Evolutionary conservation across 2,113 vertebrate genomes (phyloP).

Genomic region (Chamaetylas fuelleborni): DNA sequence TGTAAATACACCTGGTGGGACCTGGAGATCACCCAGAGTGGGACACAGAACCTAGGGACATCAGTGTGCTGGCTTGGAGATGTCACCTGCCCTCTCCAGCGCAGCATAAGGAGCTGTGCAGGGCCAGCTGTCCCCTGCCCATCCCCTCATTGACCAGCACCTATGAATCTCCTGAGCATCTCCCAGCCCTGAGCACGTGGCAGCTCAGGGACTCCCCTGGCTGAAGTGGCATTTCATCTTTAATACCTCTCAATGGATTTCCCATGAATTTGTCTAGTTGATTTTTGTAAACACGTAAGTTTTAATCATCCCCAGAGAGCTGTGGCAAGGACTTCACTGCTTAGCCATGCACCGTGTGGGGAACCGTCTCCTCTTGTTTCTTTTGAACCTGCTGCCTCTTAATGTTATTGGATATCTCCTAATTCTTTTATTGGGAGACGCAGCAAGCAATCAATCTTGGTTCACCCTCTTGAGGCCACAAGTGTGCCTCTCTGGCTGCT

Average conservation of each 20-base stretch:
- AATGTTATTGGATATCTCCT: slow-evolving; percentile 51
- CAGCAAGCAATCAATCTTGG: slow-evolving; percentile 25
- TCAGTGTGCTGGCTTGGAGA: neutral
- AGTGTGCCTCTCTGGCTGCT: neutral
- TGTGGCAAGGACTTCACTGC: slow-evolving; percentile 32
- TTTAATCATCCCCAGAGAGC: slow-evolving; percentile 43
- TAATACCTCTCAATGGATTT: slow-evolving; percentile 54
- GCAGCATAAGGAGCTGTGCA: fast-evolving
- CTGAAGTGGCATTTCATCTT: slow-evolving; percentile 34
- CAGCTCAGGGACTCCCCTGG: neutral
- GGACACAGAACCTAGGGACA: fast-evolving
- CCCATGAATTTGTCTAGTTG: slow-evolving; percentile 51
- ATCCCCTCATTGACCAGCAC: fast-evolving
- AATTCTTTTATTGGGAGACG: slow-evolving; percentile 36
- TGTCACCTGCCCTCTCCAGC: fast-evolving
- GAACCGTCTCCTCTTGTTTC: slow-evolving; percentile 29
- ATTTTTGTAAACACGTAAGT: slow-evolving; percentile 38
- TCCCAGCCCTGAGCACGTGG: neutral
- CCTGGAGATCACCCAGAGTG: fast-evolving
- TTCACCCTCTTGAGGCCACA: slow-evolving; percentile 23
- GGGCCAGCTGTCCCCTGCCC: neutral
- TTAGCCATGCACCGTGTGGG: neutral
- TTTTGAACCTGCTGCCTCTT: slow-evolving; percentile 42
- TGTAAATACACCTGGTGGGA: neutral
- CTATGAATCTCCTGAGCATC: neutral